Conservation (phyloP, 2,888 invertebrate genomes). For the Prosapia bicincta region DNA sequence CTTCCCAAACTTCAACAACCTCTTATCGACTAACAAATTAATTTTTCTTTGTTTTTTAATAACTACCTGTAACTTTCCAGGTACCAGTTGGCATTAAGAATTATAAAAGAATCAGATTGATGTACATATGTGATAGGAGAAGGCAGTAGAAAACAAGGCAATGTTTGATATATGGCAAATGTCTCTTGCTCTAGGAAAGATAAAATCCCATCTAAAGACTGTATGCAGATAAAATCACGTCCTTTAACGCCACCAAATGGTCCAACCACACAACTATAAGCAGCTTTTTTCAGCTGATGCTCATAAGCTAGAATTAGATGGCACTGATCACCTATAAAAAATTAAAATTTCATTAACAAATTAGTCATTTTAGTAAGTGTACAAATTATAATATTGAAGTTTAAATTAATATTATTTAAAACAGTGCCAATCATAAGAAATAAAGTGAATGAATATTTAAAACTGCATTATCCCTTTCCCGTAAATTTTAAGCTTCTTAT, state of each 20-base stretch:
- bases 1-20: too few relatives aligned
- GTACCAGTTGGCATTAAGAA: conserved; percentile 75
- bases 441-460: too few relatives aligned
- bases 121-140: conserved; percentile 78
- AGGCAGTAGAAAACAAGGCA: conserved; percentile 73
- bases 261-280: conserved; percentile 75
- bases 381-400: too few relatives aligned
- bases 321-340: conserved; percentile 67
- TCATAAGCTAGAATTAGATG: conserved; percentile 67
- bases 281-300: conserved; percentile 73
- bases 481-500: too few relatives aligned
- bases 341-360: too few relatives aligned
- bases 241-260: conserved; percentile 81
- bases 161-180: conserved; percentile 74
- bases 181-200: conserved; percentile 93
- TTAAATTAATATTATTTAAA: too few relatives aligned
- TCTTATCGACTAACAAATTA: too few relatives aligned
- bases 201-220: conserved; percentile 84
- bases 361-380: too few relatives aligned
- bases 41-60: background rate
- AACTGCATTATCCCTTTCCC: too few relatives aligned
- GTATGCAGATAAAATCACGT: conserved; percentile 87
- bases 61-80: conserved; percentile 80
- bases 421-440: too few relatives aligned
- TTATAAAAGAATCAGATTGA: conserved; percentile 80